Conservation (phyloP, 2,888 invertebrate genomes). For the Chesias legatella region DNA sequence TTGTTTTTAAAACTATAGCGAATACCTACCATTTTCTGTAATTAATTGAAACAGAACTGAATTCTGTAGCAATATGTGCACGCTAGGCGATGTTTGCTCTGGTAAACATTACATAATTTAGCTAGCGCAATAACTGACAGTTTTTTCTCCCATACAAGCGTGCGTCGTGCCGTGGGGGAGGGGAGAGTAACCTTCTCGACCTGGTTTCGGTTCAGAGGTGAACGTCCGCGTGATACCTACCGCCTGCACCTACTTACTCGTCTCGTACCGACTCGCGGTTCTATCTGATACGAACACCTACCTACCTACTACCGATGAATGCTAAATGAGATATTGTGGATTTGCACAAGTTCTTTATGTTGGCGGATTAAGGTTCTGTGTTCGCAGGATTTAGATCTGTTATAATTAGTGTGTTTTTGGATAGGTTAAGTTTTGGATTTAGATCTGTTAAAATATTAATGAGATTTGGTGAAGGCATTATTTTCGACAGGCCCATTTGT, state of each 20-base stretch:
- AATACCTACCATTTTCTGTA: too few species aligned
- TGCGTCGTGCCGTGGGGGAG: slow-evolving; percentile 20
- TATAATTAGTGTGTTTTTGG: too few species aligned
- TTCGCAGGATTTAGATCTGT: too few species aligned
- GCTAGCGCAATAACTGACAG: slow-evolving; percentile 23
- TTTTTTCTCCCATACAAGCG: slow-evolving; percentile 27
- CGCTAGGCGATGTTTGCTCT: too few species aligned
- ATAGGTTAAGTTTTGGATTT: too few species aligned
- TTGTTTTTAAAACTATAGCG: too few species aligned
- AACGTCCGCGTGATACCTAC: slow-evolving; percentile 56
- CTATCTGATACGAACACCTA: slow-evolving; percentile 23
- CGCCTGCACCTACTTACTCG: slow-evolving; percentile 39
- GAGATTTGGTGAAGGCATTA: too few species aligned
- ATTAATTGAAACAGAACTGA: too few species aligned
- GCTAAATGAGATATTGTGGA: slow-evolving; percentile 13
- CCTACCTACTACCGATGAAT: too few species aligned
- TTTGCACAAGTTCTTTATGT: slow-evolving; percentile 12
- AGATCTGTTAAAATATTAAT: too few species aligned
- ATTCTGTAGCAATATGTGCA: too few species aligned
- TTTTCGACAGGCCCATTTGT: too few species aligned
- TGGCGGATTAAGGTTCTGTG: background rate
- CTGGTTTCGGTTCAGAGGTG: slow-evolving; percentile 73
- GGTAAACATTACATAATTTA: slow-evolving; percentile 12
- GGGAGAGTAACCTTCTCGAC: slow-evolving; percentile 57
- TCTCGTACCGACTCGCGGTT: slow-evolving; percentile 22